Evolutionary conservation across 2,797 vertebrate genomes (phyloP).

Genomic region (Synanceia verrucosa): DNA sequence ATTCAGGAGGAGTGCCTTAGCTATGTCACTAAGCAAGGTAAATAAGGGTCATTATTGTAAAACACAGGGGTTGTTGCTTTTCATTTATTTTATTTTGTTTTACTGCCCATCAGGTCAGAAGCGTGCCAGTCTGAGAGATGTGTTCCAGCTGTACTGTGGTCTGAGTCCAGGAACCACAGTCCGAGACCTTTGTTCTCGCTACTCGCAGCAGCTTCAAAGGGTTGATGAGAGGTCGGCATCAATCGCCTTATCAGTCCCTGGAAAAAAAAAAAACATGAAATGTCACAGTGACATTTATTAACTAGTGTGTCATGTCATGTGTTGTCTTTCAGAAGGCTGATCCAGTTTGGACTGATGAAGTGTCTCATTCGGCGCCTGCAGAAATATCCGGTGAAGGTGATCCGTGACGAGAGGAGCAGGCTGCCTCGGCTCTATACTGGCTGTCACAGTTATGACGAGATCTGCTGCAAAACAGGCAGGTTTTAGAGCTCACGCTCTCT

Average conservation of each 20-base stretch:
- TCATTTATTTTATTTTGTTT: not conserved
- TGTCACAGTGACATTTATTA: not conserved
- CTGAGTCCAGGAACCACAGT: constrained; percentile 97
- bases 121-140: constrained; percentile 90
- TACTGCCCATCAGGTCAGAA: constrained; percentile 86
- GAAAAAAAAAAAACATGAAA: constrained; percentile 9
- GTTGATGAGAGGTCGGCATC: constrained; percentile 91
- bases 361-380: constrained; percentile 93
- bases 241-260: constrained; percentile 18
- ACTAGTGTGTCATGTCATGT: constrained; percentile 1
- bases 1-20: constrained; percentile 95
- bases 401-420: constrained; percentile 88
- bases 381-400: constrained; percentile 94
- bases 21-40: constrained; percentile 95
- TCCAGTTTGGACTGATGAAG: constrained; percentile 98
- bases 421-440: constrained; percentile 94
- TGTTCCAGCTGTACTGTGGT: constrained; percentile 97
- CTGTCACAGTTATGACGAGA: constrained; percentile 98
- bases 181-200: constrained; percentile 94
- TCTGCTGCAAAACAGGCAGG: constrained; percentile 98
- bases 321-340: constrained; percentile 85
- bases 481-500: constrained; percentile 12
- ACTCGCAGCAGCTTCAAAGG: constrained; percentile 92
- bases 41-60: not conserved
- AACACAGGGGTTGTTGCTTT: not conserved